Evolutionary conservation across 2,888 invertebrate species (phyloP).

Genomic region (Orthosia incerta): DNA sequence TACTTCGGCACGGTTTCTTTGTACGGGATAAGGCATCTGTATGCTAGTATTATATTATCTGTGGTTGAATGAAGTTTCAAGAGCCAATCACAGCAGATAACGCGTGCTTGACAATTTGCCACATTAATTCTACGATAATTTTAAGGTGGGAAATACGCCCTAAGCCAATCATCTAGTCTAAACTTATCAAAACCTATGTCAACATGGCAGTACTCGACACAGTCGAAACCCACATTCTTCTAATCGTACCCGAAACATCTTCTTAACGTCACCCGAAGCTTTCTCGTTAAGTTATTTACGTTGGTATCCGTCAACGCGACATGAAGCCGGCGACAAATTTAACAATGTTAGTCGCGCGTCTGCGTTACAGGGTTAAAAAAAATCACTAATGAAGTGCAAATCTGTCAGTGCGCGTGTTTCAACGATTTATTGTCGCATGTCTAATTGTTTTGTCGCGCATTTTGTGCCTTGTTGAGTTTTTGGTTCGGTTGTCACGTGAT

Average conservation of each 20-base stretch:
- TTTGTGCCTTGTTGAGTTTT: slow-evolving; percentile 67
- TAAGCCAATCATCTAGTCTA: slow-evolving; percentile 7
- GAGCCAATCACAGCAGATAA: too few species aligned
- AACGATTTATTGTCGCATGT: slow-evolving; percentile 81
- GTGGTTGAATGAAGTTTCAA: too few species aligned
- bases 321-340: slow-evolving; percentile 86
- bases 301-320: slow-evolving; percentile 81
- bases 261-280: slow-evolving; percentile 69
- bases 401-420: slow-evolving; percentile 83
- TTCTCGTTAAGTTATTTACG: slow-evolving; percentile 84
- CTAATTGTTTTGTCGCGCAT: slow-evolving; percentile 77
- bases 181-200: slow-evolving; percentile 28
- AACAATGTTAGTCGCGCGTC: slow-evolving; percentile 83
- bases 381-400: slow-evolving; percentile 86
- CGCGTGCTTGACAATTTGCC: too few species aligned
- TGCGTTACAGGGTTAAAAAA: slow-evolving; percentile 71
- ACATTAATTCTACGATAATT: too few species aligned
- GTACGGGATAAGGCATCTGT: too few species aligned
- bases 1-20: too few species aligned
- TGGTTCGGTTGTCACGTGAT: slow-evolving; percentile 63
- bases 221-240: slow-evolving; percentile 23
- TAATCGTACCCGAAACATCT: slow-evolving; percentile 42
- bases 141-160: too few species aligned
- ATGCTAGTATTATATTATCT: too few species aligned
- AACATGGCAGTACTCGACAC: slow-evolving; percentile 22